Conservation (phyloP, 2,888 invertebrate genomes). For the Meta bourneti region DNA sequence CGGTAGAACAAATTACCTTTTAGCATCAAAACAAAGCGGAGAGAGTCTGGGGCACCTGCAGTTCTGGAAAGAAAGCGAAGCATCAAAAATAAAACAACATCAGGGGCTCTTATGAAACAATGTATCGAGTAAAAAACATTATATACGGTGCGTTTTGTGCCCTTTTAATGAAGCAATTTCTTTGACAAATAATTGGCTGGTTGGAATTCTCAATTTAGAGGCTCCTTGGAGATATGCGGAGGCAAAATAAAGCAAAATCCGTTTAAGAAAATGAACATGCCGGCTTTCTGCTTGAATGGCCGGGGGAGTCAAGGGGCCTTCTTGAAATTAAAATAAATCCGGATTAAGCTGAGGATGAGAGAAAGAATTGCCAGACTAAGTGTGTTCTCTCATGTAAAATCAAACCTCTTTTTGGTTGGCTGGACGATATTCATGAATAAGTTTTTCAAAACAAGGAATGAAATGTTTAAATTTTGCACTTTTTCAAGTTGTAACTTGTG, state of each 20-base stretch:
- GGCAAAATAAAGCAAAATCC: slow-evolving; percentile 70
- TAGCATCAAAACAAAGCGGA: not conserved
- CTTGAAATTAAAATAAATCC: slow-evolving; percentile 22
- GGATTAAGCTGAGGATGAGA: not conserved
- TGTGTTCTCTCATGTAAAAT: not conserved
- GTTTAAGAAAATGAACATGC: slow-evolving; percentile 67
- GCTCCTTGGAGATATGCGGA: slow-evolving; percentile 53
- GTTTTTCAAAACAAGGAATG: no score
- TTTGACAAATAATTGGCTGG: slow-evolving; percentile 71
- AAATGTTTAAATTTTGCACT: no score
- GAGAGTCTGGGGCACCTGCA: not conserved
- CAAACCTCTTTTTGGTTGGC: no score
- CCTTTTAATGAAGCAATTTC: slow-evolving; percentile 72
- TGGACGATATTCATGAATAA: no score
- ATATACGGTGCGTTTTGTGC: slow-evolving; percentile 48
- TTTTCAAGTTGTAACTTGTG: no score
- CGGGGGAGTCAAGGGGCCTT: slow-evolving; percentile 24
- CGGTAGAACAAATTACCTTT: slow-evolving; percentile 49
- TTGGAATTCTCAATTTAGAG: slow-evolving; percentile 66
- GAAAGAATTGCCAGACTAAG: not conserved
- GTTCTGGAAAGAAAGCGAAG: not conserved
- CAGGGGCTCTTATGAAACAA: slow-evolving; percentile 34
- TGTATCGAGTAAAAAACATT: slow-evolving; percentile 17
- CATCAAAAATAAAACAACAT: slow-evolving; percentile 8
- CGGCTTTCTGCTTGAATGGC: slow-evolving; percentile 47